These are phyloP conservation scores for Astreopora myriophthalma DNA, from an alignment of 64 coral and sea anemone genomes.

Conservation along the genomic window DNA sequence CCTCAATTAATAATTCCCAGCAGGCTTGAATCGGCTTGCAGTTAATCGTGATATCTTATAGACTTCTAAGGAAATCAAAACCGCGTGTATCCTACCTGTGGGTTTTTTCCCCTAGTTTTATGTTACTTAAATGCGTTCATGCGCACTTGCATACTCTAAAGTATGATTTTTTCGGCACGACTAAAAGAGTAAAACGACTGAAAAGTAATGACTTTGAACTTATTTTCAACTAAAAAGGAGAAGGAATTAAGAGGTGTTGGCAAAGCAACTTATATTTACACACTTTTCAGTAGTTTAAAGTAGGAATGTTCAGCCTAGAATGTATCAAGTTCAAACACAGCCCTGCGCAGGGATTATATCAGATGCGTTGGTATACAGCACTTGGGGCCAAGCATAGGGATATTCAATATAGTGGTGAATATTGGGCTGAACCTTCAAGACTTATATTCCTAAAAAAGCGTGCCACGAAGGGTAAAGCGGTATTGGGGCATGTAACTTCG, in stretches of 20 bases:
- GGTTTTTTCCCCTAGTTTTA: too few species aligned
- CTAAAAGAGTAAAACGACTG: too few species aligned
- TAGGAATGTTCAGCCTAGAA: neutral
- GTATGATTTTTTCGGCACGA: too few species aligned
- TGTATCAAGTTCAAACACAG: neutral
- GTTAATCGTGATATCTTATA: too few species aligned
- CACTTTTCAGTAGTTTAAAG: neutral
- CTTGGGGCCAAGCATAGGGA: neutral
- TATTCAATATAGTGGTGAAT: neutral
- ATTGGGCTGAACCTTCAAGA: neutral
- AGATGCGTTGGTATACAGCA: neutral
- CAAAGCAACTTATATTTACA: neutral
- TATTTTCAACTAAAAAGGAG: neutral
- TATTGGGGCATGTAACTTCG: neutral
- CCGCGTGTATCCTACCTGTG: too few species aligned
- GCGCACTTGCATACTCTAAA: too few species aligned
- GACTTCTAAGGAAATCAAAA: too few species aligned
- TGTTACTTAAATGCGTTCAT: too few species aligned
- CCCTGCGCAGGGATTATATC: neutral
- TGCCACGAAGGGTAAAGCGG: neutral
- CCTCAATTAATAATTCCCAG: too few species aligned
- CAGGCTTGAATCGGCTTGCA: too few species aligned
- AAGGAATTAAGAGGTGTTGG: neutral
- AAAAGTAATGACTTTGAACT: neutral
- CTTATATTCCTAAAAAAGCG: neutral